Evolutionary conservation across 2,888 invertebrate genomes (phyloP).

Genomic region (Cremastobaeus sp.): DNA sequence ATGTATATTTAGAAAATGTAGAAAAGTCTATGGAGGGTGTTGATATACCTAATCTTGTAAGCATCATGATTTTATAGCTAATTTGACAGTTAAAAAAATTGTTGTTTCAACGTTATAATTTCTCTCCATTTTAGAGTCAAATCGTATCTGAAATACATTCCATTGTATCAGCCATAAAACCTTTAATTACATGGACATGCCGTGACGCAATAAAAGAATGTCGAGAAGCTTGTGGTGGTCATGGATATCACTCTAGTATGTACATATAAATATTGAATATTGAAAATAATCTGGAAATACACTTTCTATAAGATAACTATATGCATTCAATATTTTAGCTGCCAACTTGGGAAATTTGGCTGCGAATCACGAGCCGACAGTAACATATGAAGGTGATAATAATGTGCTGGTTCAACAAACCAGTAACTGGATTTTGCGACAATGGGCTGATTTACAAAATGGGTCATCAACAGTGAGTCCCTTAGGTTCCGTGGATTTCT

Average conservation of each 20-base stretch:
- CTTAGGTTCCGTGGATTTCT: slow-evolving; percentile 85
- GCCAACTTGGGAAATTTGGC: slow-evolving; percentile 91
- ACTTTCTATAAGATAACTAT: not conserved
- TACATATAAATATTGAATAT: slow-evolving; percentile 9
- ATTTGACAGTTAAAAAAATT: slow-evolving; percentile 18
- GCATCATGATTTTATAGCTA: slow-evolving; percentile 41
- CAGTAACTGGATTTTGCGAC: slow-evolving; percentile 90
- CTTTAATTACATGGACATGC: slow-evolving; percentile 87
- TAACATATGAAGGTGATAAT: slow-evolving; percentile 96
- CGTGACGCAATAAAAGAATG: slow-evolving; percentile 88
- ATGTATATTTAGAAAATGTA: slow-evolving; percentile 84
- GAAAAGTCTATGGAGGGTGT: slow-evolving; percentile 81
- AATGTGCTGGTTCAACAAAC: slow-evolving; percentile 94
- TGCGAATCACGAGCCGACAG: slow-evolving; percentile 92
- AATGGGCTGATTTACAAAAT: slow-evolving; percentile 80
- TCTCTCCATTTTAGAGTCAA: slow-evolving; percentile 80
- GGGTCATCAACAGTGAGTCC: slow-evolving; percentile 82
- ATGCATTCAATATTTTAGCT: slow-evolving; percentile 77
- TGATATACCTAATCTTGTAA: slow-evolving; percentile 72
- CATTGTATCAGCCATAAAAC: slow-evolving; percentile 84
- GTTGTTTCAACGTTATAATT: too few species aligned
- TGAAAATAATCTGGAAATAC: not conserved
- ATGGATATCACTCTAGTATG: slow-evolving; percentile 86
- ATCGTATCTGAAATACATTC: slow-evolving; percentile 86
- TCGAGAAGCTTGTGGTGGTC: slow-evolving; percentile 92